Evolutionary conservation across 2,113 vertebrate species (phyloP).

Genomic region (Fukomys damarensis): DNA sequence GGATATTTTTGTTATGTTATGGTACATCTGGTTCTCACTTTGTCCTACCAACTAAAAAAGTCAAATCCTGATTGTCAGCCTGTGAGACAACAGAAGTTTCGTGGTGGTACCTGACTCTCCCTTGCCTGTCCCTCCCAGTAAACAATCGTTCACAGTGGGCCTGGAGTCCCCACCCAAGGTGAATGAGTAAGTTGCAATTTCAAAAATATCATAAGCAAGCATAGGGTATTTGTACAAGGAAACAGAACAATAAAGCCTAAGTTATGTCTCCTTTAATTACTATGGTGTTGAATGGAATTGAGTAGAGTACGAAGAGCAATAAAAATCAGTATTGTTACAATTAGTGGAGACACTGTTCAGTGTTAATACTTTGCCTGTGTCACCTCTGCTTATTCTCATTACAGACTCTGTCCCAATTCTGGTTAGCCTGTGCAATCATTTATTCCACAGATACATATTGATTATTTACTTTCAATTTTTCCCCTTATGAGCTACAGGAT

Average conservation of each 20-base stretch:
- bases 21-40: constrained; percentile 42
- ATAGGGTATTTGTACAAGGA: constrained; percentile 50
- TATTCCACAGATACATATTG: not conserved
- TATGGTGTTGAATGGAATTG: not conserved
- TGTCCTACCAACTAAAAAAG: not conserved
- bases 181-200: constrained; percentile 70
- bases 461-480: not conserved
- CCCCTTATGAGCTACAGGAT: not conserved
- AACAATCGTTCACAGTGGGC: constrained; percentile 71
- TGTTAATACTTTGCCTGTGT: not conserved
- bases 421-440: not conserved
- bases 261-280: constrained; percentile 36
- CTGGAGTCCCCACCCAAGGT: constrained; percentile 59
- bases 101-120: constrained; percentile 15
- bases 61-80: constrained; percentile 28
- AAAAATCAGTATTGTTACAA: not conserved
- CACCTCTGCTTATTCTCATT: not conserved
- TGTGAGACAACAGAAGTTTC: constrained; percentile 25
- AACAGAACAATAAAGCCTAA: constrained; percentile 45
- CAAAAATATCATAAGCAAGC: constrained; percentile 66
- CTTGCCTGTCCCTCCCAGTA: constrained; percentile 60
- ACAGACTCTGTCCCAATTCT: not conserved
- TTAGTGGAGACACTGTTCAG: not conserved
- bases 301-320: constrained; percentile 2
- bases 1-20: constrained; percentile 10